These are phyloP conservation scores for Anolis sagrei DNA, from an alignment of 2,113 vertebrate species.

Conservation along the genomic window DNA sequence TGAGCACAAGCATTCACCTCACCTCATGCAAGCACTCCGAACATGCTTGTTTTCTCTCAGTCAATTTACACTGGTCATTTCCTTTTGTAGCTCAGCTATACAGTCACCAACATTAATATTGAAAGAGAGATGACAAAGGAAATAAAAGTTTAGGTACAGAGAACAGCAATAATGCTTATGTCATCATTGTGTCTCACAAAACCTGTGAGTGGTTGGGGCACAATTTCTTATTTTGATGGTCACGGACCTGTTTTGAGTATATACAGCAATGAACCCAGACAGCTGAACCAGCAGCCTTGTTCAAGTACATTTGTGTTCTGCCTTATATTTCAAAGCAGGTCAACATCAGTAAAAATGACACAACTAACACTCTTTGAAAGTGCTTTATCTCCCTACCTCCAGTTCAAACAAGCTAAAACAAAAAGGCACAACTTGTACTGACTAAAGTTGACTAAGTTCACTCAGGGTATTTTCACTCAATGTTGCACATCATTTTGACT, in stretches of 20 bases:
- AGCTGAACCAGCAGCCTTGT: slow-evolving; percentile 6
- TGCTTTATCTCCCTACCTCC: background rate
- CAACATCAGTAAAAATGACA: background rate
- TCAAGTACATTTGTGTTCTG: background rate
- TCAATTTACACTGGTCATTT: slow-evolving; percentile 29
- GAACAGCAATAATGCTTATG: rapidly evolving
- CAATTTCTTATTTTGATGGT: rapidly evolving
- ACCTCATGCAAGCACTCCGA: background rate
- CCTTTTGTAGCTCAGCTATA: background rate
- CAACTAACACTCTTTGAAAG: background rate
- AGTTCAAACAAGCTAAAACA: background rate
- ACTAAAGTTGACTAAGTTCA: background rate
- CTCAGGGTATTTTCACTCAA: background rate
- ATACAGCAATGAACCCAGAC: background rate
- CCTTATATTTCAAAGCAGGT: background rate
- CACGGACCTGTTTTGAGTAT: rapidly evolving
- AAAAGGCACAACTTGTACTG: background rate
- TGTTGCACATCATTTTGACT: background rate
- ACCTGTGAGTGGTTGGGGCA: background rate
- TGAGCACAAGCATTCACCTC: background rate
- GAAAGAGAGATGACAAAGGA: slow-evolving; percentile 53
- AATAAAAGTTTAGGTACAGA: background rate
- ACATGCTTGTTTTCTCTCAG: background rate
- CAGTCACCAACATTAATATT: slow-evolving; percentile 17
- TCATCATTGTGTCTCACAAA: background rate